These are phyloP conservation scores for Cheilinus undulatus DNA, from an alignment of 2,113 vertebrate species.

Conservation along the genomic window DNA sequence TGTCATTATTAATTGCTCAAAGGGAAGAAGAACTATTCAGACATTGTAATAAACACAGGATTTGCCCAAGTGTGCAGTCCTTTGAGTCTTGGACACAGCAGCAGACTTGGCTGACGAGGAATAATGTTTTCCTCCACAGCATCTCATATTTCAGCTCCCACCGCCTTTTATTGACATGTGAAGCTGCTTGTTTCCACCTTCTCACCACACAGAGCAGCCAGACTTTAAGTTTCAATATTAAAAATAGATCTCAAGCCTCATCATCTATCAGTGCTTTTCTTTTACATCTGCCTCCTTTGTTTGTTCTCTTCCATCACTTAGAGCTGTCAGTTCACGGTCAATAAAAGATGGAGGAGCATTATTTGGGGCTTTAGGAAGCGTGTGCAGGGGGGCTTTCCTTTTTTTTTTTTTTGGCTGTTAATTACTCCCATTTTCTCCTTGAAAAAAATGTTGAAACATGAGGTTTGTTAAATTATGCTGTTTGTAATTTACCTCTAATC, in stretches of 20 bases:
- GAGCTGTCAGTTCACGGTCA: constrained; percentile 2
- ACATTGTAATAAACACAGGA: not conserved
- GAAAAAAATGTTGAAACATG: not conserved
- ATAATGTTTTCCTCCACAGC: not conserved
- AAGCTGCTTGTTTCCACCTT: constrained; percentile 9
- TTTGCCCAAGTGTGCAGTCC: not conserved
- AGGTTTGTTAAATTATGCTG: not conserved
- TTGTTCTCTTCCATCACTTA: constrained; percentile 24
- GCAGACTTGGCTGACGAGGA: not conserved
- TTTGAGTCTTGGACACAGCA: constrained; percentile 17
- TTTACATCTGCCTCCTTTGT: constrained; percentile 5
- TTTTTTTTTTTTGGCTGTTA: not conserved
- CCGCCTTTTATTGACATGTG: constrained; percentile 1
- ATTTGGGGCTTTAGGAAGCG: not conserved
- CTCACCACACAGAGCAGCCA: not conserved
- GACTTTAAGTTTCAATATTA: constrained; percentile 21
- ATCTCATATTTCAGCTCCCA: constrained; percentile 7
- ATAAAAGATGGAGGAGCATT: not conserved
- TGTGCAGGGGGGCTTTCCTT: not conserved
- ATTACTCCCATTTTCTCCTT: constrained; percentile 14
- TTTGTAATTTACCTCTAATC: not conserved
- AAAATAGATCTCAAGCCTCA: constrained; percentile 37
- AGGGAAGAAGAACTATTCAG: not conserved
- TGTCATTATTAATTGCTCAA: constrained; percentile 30
- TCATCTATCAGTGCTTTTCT: constrained; percentile 30